Base-by-base conservation (phyloP, 1,140 invertebrate genomes). In the Hyles vespertilio region DNA sequence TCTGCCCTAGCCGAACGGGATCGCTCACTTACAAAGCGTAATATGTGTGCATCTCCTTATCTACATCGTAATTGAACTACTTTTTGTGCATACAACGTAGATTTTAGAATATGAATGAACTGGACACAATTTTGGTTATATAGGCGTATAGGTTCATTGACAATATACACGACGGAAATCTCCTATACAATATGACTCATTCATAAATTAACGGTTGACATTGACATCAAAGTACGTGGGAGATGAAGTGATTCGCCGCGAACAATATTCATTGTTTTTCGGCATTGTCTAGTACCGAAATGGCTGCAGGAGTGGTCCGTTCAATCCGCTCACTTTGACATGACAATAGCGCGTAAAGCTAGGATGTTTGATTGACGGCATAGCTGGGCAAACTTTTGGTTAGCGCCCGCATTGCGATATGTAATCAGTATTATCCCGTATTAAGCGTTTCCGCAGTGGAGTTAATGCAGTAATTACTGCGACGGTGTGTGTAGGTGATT, bases 401-500 rank as follows among this genome's bases (percentile, higher is more conserved):
- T 56, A 58, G 55, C 55, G 58, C 66, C 66, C 62, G 63, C 62
- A 69, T 67, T 62, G 60, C 51, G 64, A 69, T 67, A 65, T 57
- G 64, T 73, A 70, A 73, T 70, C 70, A 67, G 59, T 52, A 64
- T 70, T 72, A 72, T 70, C 68, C 68, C 61, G 65, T 71, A 72
- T 70, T 68, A 72, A 76, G 67, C 66, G 62, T 62, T 73, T 66
- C 61, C 64, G 64, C 66, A 65, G 62, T 65, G 53, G 60, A 69
- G 64, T 72, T 75, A 68, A 72, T 72, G 65, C 67, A 67, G 67
- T 77, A 73, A 74, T 76, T 70, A 71, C 64, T 66, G 67, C 67
- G 51, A 59, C 72, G 58, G 59, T 58, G 67, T 70, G 64, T 75
- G 70, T 77, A 75, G 71, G 58, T 70, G 66, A 71, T 72, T 69